Evolutionary conservation across 2,888 invertebrate genomes (phyloP).

Genomic region (Philereme vetulata): DNA sequence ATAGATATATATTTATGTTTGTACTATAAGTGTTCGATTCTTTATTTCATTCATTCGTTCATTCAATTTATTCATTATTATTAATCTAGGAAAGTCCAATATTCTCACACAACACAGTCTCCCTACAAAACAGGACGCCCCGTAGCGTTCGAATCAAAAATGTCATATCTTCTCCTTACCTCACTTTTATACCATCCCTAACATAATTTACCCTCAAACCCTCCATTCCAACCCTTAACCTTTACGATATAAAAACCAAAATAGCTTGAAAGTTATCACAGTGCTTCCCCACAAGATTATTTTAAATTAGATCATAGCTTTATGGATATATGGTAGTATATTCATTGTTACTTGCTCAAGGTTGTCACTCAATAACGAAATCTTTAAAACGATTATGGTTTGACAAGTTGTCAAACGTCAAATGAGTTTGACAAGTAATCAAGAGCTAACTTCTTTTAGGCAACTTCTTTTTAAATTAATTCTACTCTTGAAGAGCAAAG

Average conservation of each 20-base stretch:
- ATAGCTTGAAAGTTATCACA: neutral
- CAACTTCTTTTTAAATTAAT: too few species aligned
- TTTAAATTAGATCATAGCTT: constrained; percentile 1
- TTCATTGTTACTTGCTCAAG: neutral
- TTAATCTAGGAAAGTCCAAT: neutral
- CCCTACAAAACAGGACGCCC: constrained; percentile 14
- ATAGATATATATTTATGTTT: too few species aligned
- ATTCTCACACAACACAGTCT: neutral
- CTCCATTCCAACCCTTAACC: neutral
- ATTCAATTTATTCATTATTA: neutral
- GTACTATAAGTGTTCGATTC: too few species aligned
- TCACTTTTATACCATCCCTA: constrained; percentile 25
- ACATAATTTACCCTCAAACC: constrained; percentile 1
- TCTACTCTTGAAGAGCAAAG: neutral
- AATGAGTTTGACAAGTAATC: constrained; percentile 25
- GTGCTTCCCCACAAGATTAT: neutral
- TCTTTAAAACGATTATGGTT: constrained; percentile 22
- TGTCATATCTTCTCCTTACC: constrained; percentile 21
- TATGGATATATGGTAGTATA: constrained; percentile 1
- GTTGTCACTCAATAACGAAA: constrained; percentile 6
- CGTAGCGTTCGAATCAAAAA: constrained; percentile 22
- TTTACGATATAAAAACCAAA: neutral
- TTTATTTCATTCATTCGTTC: too few species aligned
- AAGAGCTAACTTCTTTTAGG: neutral
- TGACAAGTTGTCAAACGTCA: constrained; percentile 18